Evolutionary conservation across 2,113 vertebrate species (phyloP).

Genomic region (Lasiurus cinereus): DNA sequence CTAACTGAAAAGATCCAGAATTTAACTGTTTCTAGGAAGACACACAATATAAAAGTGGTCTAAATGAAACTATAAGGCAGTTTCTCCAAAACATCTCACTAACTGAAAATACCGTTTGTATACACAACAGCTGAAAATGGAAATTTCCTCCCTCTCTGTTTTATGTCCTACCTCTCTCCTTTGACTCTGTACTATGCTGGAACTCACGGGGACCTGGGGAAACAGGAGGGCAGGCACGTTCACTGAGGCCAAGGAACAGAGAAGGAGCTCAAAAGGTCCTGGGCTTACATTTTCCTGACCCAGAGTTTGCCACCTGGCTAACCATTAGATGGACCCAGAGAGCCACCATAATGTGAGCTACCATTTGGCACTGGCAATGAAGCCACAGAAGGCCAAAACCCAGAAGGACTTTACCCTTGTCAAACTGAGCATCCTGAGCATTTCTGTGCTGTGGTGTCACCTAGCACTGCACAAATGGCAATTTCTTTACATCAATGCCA

Average conservation of each 20-base stretch:
- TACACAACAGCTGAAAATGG: not conserved
- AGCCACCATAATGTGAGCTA: not conserved
- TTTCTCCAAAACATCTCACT: not conserved
- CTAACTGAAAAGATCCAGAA: not conserved
- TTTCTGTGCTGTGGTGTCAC: not conserved
- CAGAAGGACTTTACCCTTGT: not conserved
- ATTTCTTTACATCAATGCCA: not conserved
- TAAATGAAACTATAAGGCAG: not conserved
- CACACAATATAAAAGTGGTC: not conserved
- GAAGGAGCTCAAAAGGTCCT: not conserved
- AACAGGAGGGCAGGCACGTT: not conserved
- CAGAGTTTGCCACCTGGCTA: not conserved
- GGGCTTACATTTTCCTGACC: not conserved
- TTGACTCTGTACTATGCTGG: not conserved
- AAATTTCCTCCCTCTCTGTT: not conserved
- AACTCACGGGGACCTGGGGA: not conserved
- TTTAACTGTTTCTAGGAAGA: constrained; percentile 55
- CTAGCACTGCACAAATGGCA: not conserved
- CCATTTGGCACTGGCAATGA: not conserved
- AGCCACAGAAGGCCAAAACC: not conserved
- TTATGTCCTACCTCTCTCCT: not conserved
- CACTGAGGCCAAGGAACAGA: not conserved
- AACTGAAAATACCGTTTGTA: not conserved
- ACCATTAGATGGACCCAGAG: not conserved
- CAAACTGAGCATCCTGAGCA: not conserved